Percentiles rank a stretch among this genome's conserved stretches.
Evolutionary conservation across 2,888 invertebrate species (phyloP).

Genomic region (Polymixis flavicincta): DNA sequence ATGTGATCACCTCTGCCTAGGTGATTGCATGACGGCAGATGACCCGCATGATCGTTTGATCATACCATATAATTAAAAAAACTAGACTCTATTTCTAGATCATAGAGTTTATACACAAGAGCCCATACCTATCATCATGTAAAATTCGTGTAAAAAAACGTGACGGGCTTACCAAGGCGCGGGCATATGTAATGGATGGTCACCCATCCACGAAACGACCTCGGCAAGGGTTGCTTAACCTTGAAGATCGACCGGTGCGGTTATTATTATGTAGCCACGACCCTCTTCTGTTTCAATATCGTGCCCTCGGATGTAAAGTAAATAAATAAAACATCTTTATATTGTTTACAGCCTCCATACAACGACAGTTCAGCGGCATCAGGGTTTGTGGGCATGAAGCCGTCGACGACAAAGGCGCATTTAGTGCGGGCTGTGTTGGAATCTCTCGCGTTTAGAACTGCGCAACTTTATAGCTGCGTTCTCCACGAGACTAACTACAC

Average conservation of each 20-base stretch:
- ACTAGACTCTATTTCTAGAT: background rate
- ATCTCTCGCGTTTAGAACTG: constrained; percentile 95
- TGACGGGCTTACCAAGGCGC: no score
- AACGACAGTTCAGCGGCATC: constrained; percentile 96
- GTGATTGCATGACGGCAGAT: background rate
- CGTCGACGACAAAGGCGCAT: constrained; percentile 94
- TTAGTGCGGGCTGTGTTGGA: constrained; percentile 96
- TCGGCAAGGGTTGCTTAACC: no score
- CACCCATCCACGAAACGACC: no score
- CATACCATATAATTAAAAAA: background rate
- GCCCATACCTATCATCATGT: background rate
- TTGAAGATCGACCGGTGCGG: no score
- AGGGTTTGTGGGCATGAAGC: constrained; percentile 94
- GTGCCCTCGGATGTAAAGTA: background rate
- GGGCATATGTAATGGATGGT: no score
- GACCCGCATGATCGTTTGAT: background rate
- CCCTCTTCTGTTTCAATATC: background rate
- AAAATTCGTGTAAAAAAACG: background rate
- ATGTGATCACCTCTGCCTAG: background rate
- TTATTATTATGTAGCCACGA: no score
- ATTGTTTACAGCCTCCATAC: constrained; percentile 94
- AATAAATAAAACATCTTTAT: background rate
- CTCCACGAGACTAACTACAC: constrained; percentile 92
- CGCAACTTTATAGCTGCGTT: constrained; percentile 94
- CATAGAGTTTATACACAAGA: background rate